Evolutionary conservation across 2,888 invertebrate species (phyloP).

Genomic region (Amaurobius ferox): DNA sequence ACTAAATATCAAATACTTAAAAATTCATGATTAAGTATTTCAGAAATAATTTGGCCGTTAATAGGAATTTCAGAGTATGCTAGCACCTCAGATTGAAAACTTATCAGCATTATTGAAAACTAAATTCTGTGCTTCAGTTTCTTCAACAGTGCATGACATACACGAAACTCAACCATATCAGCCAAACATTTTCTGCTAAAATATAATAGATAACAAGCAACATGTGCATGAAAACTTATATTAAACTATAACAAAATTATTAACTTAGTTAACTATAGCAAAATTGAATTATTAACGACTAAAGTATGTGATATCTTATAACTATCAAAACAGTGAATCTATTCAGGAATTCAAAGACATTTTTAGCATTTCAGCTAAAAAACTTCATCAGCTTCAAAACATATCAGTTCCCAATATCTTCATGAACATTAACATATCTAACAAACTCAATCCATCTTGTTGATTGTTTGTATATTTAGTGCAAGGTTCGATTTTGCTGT

Average conservation of each 20-base stretch:
- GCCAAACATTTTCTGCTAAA: background rate
- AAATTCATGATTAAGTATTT: background rate
- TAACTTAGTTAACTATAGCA: background rate
- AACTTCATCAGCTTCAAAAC: slow-evolving; percentile 53
- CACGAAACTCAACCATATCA: slow-evolving; percentile 2
- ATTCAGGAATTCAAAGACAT: background rate
- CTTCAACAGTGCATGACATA: slow-evolving; percentile 15
- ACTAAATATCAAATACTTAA: background rate
- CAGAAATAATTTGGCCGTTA: background rate
- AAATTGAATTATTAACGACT: background rate
- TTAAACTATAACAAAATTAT: too few relatives aligned
- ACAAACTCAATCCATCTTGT: too few relatives aligned
- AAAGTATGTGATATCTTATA: background rate
- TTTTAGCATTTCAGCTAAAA: slow-evolving; percentile 38
- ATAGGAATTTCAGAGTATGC: slow-evolving; percentile 7
- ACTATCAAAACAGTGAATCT: background rate
- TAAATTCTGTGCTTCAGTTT: slow-evolving; percentile 20
- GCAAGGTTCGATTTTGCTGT: too few relatives aligned
- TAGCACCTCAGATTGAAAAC: slow-evolving; percentile 45
- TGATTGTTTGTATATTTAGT: too few relatives aligned
- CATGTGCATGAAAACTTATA: too few relatives aligned
- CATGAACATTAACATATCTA: background rate
- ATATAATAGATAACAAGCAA: background rate
- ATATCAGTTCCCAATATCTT: too few relatives aligned
- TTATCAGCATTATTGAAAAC: slow-evolving; percentile 21